These are phyloP conservation scores for Plebejus melissa DNA, from an alignment of 2,888 invertebrate genomes.

Conservation along the genomic window DNA sequence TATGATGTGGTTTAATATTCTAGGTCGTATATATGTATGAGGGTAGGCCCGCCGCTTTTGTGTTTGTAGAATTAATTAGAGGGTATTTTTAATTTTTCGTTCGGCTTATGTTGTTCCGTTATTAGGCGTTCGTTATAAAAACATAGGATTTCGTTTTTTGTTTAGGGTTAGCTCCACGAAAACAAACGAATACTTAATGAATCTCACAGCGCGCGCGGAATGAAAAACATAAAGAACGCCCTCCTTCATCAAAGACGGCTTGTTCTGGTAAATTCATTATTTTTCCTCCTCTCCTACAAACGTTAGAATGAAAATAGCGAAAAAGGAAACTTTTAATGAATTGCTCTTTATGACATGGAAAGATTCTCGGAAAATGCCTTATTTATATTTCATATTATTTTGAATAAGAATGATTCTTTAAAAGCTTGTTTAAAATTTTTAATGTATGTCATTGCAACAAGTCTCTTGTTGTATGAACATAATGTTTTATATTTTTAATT, in stretches of 20 bases:
- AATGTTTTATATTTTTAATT: no score
- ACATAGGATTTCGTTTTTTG: slow-evolving; percentile 48
- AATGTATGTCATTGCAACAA: background rate
- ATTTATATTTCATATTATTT: background rate
- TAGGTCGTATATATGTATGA: slow-evolving; percentile 34
- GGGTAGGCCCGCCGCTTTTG: slow-evolving; percentile 42
- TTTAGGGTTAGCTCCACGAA: slow-evolving; percentile 44
- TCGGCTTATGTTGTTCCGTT: slow-evolving; percentile 44
- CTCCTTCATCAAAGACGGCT: slow-evolving; percentile 39
- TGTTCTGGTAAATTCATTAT: slow-evolving; percentile 39
- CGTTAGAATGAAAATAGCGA: slow-evolving; percentile 30
- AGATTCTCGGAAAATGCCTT: slow-evolving; percentile 4
- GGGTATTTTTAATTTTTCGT: slow-evolving; percentile 53
- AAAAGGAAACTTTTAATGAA: slow-evolving; percentile 28
- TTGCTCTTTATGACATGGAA: slow-evolving; percentile 3
- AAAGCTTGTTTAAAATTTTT: background rate
- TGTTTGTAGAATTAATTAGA: slow-evolving; percentile 64
- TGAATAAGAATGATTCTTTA: background rate
- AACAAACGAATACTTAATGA: slow-evolving; percentile 57
- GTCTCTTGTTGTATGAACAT: background rate
- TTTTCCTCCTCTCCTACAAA: slow-evolving; percentile 34
- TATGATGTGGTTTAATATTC: slow-evolving; percentile 48
- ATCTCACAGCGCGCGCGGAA: slow-evolving; percentile 42
- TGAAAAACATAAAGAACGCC: slow-evolving; percentile 38
- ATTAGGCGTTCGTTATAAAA: slow-evolving; percentile 54